A percentile compares a stretch with the other conserved stretches of the same genome.
Evolutionary conservation across 2,888 invertebrate genomes (phyloP).

Genomic region (Gastrophysa polygoni): DNA sequence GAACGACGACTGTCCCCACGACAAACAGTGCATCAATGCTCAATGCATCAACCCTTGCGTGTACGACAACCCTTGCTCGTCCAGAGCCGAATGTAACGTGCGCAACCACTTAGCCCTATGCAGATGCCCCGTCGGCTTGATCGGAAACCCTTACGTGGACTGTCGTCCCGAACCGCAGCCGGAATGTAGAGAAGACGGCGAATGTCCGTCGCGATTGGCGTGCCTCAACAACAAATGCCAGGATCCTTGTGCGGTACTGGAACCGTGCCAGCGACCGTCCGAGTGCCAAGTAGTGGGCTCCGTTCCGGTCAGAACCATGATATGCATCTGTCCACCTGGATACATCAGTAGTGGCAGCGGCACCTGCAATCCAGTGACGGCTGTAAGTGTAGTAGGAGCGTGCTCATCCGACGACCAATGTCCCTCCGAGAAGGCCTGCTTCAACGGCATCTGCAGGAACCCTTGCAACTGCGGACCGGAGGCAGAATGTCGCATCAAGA

Average conservation of each 20-base stretch:
- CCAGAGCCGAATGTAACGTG: constrained; percentile 78
- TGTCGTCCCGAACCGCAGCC: constrained; percentile 75
- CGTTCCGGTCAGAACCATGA: constrained; percentile 84
- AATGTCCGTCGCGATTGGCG: constrained; percentile 80
- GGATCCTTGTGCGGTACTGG: constrained; percentile 78
- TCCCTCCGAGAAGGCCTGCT: constrained; percentile 76
- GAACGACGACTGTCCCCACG: constrained; percentile 85
- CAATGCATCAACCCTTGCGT: constrained; percentile 87
- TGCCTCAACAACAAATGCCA: constrained; percentile 83
- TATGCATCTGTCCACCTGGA: constrained; percentile 88
- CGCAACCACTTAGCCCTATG: constrained; percentile 86
- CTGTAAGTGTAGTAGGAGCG: constrained; percentile 65
- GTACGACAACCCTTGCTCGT: constrained; percentile 76
- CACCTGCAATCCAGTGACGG: constrained; percentile 75
- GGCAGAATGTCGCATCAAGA: constrained; percentile 81
- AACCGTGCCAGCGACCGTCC: constrained; percentile 81
- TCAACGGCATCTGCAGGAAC: constrained; percentile 78
- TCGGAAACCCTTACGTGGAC: constrained; percentile 82
- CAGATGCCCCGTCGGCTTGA: constrained; percentile 76
- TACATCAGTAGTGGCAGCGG: constrained; percentile 85
- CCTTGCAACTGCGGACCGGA: constrained; percentile 87
- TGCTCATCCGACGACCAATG: constrained; percentile 83
- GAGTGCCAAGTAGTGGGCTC: constrained; percentile 82
- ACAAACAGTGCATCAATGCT: constrained; percentile 83
- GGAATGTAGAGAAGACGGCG: constrained; percentile 81